phyloP scores from a whole-genome alignment of 2,888 invertebrate species.

The Chrysotoxum bicinctum region DNA sequence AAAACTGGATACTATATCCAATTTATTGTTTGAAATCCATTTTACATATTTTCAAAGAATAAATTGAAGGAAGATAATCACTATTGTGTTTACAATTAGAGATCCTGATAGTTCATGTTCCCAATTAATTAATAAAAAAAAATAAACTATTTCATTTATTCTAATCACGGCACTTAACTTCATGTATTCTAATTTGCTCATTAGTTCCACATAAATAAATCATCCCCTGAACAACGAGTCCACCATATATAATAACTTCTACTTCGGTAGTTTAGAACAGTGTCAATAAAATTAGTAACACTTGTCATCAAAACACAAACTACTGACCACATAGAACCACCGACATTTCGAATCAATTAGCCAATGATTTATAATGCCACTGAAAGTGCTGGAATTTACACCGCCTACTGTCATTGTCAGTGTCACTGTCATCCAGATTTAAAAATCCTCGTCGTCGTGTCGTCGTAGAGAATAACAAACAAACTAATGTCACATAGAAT shows the following conservation, averaged over 20 bases:
- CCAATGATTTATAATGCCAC: slow-evolving; percentile 59
- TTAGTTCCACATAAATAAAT: slow-evolving; percentile 53
- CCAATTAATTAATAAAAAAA: slow-evolving; percentile 34
- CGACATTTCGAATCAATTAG: slow-evolving; percentile 39
- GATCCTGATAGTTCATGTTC: slow-evolving; percentile 33
- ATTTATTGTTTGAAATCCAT: too few species aligned
- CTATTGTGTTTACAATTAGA: background rate
- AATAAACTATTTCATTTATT: slow-evolving; percentile 39
- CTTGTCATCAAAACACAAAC: slow-evolving; percentile 57
- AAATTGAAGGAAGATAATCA: background rate
- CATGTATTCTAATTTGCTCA: slow-evolving; percentile 59
- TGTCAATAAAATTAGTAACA: slow-evolving; percentile 57
- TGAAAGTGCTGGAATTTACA: slow-evolving; percentile 62
- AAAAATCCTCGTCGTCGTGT: slow-evolving; percentile 11
- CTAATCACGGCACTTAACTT: slow-evolving; percentile 38
- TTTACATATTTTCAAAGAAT: background rate
- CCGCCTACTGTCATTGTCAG: slow-evolving; percentile 26
- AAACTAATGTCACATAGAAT: slow-evolving; percentile 46
- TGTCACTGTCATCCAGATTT: slow-evolving; percentile 61
- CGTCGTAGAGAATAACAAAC: background rate
- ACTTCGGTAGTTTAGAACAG: slow-evolving; percentile 7
- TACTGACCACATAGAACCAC: slow-evolving; percentile 14
- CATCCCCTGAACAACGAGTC: slow-evolving; percentile 26
- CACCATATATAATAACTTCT: background rate
- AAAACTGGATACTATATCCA: too few species aligned